Conservation (phyloP, 2,113 vertebrate species). For the Pantherophis guttatus region DNA sequence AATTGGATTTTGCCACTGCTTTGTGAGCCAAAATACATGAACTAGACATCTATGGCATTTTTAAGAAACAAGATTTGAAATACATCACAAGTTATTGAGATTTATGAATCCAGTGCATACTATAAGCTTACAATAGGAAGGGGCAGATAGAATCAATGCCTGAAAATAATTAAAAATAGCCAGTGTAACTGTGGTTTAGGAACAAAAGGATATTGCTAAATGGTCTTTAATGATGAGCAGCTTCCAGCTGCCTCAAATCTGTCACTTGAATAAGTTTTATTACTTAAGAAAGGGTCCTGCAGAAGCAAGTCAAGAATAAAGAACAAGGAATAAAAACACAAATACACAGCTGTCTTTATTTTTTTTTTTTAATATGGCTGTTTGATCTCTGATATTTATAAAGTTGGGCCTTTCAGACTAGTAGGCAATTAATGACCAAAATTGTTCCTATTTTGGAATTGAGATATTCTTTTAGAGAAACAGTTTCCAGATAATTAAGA, state of each 20-base stretch:
- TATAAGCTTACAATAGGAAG: background rate
- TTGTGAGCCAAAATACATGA: background rate
- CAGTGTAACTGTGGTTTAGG: background rate
- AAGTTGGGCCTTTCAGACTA: background rate
- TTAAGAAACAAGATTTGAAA: background rate
- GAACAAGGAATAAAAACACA: background rate
- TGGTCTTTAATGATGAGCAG: background rate
- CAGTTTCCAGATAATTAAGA: background rate
- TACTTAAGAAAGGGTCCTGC: background rate
- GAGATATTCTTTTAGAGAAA: background rate
- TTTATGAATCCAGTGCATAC: background rate
- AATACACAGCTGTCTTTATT: background rate
- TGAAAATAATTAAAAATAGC: background rate
- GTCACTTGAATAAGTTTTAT: background rate
- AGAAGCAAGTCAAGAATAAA: background rate
- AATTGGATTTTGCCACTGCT: too few species aligned
- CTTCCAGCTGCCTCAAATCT: background rate
- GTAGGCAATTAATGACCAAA: background rate
- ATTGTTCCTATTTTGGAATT: background rate
- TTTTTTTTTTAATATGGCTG: background rate
- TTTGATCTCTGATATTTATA: background rate
- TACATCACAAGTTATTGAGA: background rate
- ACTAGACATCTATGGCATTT: background rate
- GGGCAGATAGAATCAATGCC: background rate
- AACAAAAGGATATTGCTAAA: background rate